These are phyloP conservation scores for Drosophila nr. medialis DNA, from an alignment of 2,888 invertebrate genomes.

Conservation along the genomic window DNA sequence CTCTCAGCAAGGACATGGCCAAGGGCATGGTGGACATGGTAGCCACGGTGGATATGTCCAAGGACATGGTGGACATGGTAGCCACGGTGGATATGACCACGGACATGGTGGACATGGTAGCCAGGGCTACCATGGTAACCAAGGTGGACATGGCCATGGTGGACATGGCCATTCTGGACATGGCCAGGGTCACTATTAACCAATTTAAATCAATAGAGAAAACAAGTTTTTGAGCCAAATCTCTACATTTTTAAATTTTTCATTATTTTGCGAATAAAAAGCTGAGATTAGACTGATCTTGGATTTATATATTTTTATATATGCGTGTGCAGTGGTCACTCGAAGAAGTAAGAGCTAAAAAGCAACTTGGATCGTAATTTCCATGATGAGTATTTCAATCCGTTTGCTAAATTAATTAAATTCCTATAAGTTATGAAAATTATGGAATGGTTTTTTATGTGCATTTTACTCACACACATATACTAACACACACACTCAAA, in stretches of 20 bases:
- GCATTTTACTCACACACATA: not conserved
- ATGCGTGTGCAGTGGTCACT: not conserved
- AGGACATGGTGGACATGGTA: constrained; percentile 38
- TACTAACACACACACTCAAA: not conserved
- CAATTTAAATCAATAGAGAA: constrained; percentile 9
- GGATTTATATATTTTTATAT: not conserved
- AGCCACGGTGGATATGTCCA: too few relatives aligned
- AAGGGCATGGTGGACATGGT: too few relatives aligned
- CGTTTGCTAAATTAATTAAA: not conserved
- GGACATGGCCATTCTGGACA: constrained; percentile 44
- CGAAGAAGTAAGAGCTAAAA: not conserved
- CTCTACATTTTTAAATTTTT: not conserved
- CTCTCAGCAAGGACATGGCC: constrained; percentile 41
- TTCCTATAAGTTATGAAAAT: not conserved
- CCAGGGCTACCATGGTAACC: too few relatives aligned
- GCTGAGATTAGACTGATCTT: not conserved
- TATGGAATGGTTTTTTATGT: not conserved
- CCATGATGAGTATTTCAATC: not conserved
- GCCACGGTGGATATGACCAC: too few relatives aligned
- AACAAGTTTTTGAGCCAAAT: not conserved
- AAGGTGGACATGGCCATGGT: not conserved
- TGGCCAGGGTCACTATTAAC: constrained; percentile 30
- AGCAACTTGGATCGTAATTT: not conserved
- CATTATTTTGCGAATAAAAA: not conserved
- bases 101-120: constrained; percentile 42